Evolutionary conservation across 2,797 vertebrate genomes (phyloP), one percentile per base, ranked within the genome.

Genomic region (Rhadinocentrus ornatus): DNA sequence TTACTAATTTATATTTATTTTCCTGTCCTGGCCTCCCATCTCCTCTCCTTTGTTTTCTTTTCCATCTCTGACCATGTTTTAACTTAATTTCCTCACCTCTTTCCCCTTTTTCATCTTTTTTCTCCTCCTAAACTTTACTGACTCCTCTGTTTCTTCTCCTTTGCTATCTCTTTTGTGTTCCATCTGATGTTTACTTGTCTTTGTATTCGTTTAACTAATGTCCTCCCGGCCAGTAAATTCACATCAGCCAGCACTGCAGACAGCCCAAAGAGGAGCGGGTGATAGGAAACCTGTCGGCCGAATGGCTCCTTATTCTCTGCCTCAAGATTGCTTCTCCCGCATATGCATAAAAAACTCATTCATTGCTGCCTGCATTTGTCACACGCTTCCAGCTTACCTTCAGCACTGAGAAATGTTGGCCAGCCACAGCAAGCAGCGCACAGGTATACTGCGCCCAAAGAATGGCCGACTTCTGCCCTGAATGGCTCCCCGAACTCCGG

Each of bases 151-250:
- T 37, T 35, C 7, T 3, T 24, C 22, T 48, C 32, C 3, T 20
- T 1, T 65, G 27, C 22, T 46, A 15, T 46, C 10, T 4, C 35
- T 31, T 78, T 64, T 66, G 61, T 66, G 78, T 12, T 62, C 29
- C 73, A 59, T 88, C 74, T 60, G 69, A 20, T 85, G 69, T 88
- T 88, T 78, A 81, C 80, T 78, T 48, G 53, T 66, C 70, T 82
- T 66, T 65, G 66, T 81, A 79, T 88, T 90, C 81, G 85, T 90
- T 92, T 85, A 78, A 86, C 80, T 88, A 88, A 91, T 86, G 85
- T 81, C 79, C 71, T 59, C 62, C 7, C 3, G 34, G 71, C 69
- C 86, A 66, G 69, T 89, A 81, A 87, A 90, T 91, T 87, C 80
- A 59, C 80, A 78, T 80, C 80, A 78, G 79, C 81, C 82, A 71